phyloP scores from a whole-genome alignment of 2,797 vertebrate genomes.

The Gephyroberyx darwinii region DNA sequence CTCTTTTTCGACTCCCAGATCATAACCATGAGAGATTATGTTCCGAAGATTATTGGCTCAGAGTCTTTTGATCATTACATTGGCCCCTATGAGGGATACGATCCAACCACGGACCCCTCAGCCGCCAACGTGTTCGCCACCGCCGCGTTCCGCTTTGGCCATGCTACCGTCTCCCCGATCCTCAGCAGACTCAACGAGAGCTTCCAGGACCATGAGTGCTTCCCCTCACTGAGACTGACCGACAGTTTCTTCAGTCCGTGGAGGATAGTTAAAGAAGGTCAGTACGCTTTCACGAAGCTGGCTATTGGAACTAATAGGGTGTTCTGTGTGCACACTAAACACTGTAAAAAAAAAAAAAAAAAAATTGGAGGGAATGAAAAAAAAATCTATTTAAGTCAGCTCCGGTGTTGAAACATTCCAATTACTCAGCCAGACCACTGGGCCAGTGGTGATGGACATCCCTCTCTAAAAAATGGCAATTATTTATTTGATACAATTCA shows the following conservation, averaged over 20 bases:
- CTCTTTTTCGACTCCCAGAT: constrained; percentile 79
- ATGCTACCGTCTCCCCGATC: constrained; percentile 84
- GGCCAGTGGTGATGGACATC: no score
- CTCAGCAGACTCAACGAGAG: constrained; percentile 83
- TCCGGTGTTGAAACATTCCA: background rate
- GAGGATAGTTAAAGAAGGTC: constrained; percentile 93
- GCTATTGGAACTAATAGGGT: constrained; percentile 27
- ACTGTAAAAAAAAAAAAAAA: background rate
- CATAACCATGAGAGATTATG: constrained; percentile 92
- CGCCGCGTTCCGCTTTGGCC: constrained; percentile 96
- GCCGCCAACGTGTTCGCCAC: constrained; percentile 93
- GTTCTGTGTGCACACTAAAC: constrained; percentile 27
- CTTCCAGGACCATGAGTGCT: constrained; percentile 84
- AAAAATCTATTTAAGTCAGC: constrained; percentile 39
- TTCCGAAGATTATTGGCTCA: constrained; percentile 90
- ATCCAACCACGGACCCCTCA: constrained; percentile 84
- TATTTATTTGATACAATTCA: constrained; percentile 17
- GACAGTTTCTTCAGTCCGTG: constrained; percentile 92
- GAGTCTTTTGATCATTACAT: constrained; percentile 83
- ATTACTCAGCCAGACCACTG: no score
- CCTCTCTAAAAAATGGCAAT: background rate
- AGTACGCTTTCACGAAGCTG: constrained; percentile 40
- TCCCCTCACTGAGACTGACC: constrained; percentile 82
- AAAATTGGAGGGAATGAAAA: background rate
- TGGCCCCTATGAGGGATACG: constrained; percentile 87